Conservation (phyloP, 2,113 vertebrate species). For the Toxostoma redivivum region DNA sequence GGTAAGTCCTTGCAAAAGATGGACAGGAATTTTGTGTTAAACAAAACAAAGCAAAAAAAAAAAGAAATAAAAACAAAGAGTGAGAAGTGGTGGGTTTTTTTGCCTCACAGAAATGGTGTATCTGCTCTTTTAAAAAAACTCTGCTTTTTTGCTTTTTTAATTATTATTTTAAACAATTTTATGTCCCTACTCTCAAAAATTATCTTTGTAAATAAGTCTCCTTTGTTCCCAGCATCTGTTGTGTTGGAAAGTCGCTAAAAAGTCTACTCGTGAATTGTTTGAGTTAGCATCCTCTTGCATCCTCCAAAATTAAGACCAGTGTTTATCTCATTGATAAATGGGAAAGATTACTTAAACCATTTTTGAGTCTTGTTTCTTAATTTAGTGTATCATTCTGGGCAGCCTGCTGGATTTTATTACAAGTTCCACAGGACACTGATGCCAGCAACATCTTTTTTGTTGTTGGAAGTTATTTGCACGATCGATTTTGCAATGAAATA, state of each 20-base stretch:
- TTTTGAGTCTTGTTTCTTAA: background rate
- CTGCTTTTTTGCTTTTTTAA: background rate
- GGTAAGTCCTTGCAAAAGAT: constrained; percentile 66
- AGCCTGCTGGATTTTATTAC: background rate
- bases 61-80: background rate
- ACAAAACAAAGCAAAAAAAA: background rate
- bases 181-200: background rate
- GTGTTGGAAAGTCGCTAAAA: background rate
- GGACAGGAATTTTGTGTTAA: background rate
- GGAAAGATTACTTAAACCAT: background rate
- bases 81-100: fast-evolving
- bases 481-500: background rate
- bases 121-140: background rate
- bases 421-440: background rate
- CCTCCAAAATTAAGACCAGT: background rate
- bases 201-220: background rate
- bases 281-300: background rate
- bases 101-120: background rate
- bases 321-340: background rate
- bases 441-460: background rate
- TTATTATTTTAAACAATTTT: background rate
- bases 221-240: background rate
- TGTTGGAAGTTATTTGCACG: background rate
- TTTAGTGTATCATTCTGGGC: background rate
- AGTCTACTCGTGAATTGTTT: background rate